Evolutionary conservation across 2,797 vertebrate species (phyloP), one percentile per base, ranked within the genome.

Genomic region (Artibeus lituratus): DNA sequence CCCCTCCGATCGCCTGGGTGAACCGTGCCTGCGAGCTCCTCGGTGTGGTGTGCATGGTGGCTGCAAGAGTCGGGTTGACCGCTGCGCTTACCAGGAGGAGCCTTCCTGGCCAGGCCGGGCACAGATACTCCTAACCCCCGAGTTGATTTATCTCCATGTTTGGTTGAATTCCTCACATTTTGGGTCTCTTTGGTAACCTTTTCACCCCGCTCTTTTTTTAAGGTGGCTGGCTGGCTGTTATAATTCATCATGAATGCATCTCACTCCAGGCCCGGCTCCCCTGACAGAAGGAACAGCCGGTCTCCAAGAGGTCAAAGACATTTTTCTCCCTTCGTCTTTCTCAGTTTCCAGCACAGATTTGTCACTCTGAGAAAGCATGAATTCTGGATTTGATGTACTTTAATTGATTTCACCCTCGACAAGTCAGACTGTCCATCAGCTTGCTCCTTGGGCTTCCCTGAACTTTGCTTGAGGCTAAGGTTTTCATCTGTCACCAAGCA

Each of bases 341-440:
- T 99, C 98, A 98, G 98, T 98, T 99, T 99, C 98, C 98, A 98
- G 98, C 97, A 96, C 98, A 98, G 99, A 99, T 99, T 99, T 99
- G 99, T 99, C 99, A 99, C 99, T 99, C 99, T 99, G 98, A 98
- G 98, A 98, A 98, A 98, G 99, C 99, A 99, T 99, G 99, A 99
- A 99, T 99, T 99, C 98, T 99, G 99, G 99, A 99, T 99, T 99
- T 99, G 99, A 99, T 99, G 99, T 99, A 99, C 98, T 99, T 99
- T 99, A 99, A 99, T 99, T 99, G 99, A 99, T 99, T 99, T 99
- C 98, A 98, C 98, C 98, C 99, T 99, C 98, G 93, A 98, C 98
- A 98, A 98, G 98, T 98, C 98, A 97, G 98, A 98, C 98, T 99
- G 98, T 98, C 99, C 98, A 98, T 98, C 98, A 98, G 83, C 96